Percentiles rank a stretch among this genome's conserved stretches.
These are phyloP conservation scores for Trachelus troglodyta DNA, from an alignment of 2,888 invertebrate species.

Conservation along the genomic window DNA sequence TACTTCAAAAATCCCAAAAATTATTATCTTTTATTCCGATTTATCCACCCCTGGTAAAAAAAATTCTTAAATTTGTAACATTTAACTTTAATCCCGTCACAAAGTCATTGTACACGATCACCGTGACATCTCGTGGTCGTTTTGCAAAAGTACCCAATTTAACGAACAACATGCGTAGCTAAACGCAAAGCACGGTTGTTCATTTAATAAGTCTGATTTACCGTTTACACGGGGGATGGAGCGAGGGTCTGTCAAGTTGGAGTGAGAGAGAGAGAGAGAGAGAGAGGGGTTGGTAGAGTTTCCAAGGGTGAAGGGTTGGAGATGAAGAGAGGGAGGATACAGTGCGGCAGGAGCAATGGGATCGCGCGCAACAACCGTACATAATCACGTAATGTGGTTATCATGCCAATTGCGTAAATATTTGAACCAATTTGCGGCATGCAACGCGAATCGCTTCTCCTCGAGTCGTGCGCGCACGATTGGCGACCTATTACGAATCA, in stretches of 20 bases:
- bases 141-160: neutral
- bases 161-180: constrained; percentile 38
- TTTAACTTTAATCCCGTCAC: neutral
- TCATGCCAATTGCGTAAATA: constrained; percentile 65
- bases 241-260: constrained; percentile 9
- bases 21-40: neutral
- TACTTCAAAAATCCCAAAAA: too few relatives aligned
- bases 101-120: neutral
- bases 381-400: constrained; percentile 64
- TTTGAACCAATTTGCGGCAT: constrained; percentile 64
- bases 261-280: constrained; percentile 14
- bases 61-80: neutral
- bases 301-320: neutral
- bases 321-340: constrained; percentile 15
- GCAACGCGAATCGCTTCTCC: constrained; percentile 40
- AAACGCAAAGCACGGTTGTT: constrained; percentile 22
- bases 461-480: constrained; percentile 13
- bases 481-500: constrained; percentile 44
- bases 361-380: constrained; percentile 59
- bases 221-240: constrained; percentile 43
- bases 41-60: neutral
- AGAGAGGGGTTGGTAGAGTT: constrained; percentile 6
- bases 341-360: constrained; percentile 40
- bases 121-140: neutral
- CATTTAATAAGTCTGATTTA: constrained; percentile 55